Evolutionary conservation across 1,140 invertebrate genomes (phyloP).

Genomic region (Plutomurus gul): DNA sequence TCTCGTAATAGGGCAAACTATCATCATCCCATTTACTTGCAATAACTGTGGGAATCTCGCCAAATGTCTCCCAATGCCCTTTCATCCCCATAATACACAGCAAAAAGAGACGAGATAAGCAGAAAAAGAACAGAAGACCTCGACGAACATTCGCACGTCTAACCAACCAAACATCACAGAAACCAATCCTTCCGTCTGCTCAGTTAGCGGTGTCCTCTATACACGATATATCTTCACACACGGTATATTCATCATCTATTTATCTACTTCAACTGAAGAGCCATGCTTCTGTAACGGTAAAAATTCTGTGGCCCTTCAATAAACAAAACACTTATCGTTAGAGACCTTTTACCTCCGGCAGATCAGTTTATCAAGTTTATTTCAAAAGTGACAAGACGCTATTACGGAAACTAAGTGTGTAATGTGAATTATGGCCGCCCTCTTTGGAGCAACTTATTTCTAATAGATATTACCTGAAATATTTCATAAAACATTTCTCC

Average conservation of each 20-base stretch:
- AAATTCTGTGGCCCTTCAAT: too few species aligned
- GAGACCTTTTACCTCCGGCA: not conserved
- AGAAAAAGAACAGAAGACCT: not conserved
- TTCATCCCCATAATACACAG: constrained; percentile 29
- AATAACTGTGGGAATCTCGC: constrained; percentile 52
- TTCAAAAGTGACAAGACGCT: not conserved
- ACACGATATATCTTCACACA: not conserved
- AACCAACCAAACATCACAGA: constrained; percentile 3
- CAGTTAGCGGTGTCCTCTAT: not conserved
- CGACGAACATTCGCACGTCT: not conserved
- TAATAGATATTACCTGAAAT: too few species aligned
- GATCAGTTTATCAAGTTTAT: constrained; percentile 6
- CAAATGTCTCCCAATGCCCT: constrained; percentile 49
- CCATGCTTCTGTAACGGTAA: too few species aligned
- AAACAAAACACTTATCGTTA: not conserved
- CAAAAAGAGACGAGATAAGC: not conserved
- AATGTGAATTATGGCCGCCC: too few species aligned
- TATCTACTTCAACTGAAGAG: not conserved
- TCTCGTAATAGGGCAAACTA: constrained; percentile 48
- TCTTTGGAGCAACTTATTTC: too few species aligned
- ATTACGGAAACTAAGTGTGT: too few species aligned
- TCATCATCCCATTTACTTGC: constrained; percentile 53
- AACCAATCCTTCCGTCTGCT: not conserved
- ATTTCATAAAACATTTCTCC: too few species aligned
- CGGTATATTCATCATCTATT: constrained; percentile 9